Conservation (phyloP, 1,140 invertebrate species). For the Drosophila nebulosa region DNA sequence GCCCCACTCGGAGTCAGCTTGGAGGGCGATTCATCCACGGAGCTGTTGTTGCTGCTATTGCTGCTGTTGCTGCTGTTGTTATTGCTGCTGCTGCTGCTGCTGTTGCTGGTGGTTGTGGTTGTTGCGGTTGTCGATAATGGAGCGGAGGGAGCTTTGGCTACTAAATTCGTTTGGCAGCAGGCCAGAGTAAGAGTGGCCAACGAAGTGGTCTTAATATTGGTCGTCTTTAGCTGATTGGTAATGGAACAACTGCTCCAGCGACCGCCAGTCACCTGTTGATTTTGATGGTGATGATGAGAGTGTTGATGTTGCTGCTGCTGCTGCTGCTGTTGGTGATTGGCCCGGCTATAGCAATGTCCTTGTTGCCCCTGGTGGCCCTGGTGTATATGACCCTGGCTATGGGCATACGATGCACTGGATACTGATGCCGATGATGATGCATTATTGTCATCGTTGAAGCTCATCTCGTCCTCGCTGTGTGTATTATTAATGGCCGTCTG, state of each 20-base stretch:
- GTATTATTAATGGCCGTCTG: slow-evolving; percentile 79
- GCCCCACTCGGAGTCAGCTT: slow-evolving; percentile 61
- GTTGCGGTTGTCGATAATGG: slow-evolving; percentile 22
- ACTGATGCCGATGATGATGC: slow-evolving; percentile 18
- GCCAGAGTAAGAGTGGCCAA: slow-evolving; percentile 63
- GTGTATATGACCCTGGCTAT: background rate
- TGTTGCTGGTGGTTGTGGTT: slow-evolving; percentile 9
- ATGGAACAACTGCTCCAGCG: slow-evolving; percentile 76
- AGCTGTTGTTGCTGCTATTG: slow-evolving; percentile 51
- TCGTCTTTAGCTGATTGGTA: slow-evolving; percentile 69
- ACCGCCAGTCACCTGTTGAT: slow-evolving; percentile 36
- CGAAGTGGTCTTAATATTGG: slow-evolving; percentile 80
- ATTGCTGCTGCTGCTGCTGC: slow-evolving; percentile 1
- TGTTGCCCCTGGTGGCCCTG: slow-evolving; percentile 22
- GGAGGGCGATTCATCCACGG: slow-evolving; percentile 71
- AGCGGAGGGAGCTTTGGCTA: slow-evolving; percentile 42
- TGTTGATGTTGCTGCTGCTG: too few species aligned
- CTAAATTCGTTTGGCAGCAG: slow-evolving; percentile 79
- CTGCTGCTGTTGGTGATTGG: slow-evolving; percentile 8
- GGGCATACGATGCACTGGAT: background rate
- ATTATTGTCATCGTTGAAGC: slow-evolving; percentile 80
- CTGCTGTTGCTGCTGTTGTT: slow-evolving; percentile 34
- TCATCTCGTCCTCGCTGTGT: slow-evolving; percentile 73
- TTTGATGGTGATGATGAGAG: slow-evolving; percentile 11
- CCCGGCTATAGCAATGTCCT: slow-evolving; percentile 25